Base-by-base conservation (phyloP, 2,888 invertebrate species). In the Tenthredo distinguenda region DNA sequence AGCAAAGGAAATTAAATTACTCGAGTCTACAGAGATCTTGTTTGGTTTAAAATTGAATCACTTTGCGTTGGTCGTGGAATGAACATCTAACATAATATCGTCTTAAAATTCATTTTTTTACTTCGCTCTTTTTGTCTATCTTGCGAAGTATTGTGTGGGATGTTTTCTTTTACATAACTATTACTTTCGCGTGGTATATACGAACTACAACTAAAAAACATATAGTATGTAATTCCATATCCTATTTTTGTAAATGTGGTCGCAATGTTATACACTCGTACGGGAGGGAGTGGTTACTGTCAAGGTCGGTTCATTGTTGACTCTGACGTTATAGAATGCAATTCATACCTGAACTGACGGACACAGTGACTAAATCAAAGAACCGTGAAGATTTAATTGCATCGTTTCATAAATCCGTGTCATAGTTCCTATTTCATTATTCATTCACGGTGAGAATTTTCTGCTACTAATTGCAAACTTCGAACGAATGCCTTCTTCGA, bases 201-300 rank as follows among this genome's bases (percentile, higher is more conserved):
- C 50, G 21, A 68, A n/a, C n/a, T 40, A 58, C 9, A 68, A 47
- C 71, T 74, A 43, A 6, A 83, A 43, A 10, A 83, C 50, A 18
- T 40, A 40, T 55, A 12, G 55, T 62, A 58, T 84, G 71, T 84
- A 84, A 81, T 84, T 79, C 79, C 55, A 85, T 65, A 79, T 26
- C 40, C 84, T 84, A 87, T 86, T 87, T 86, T 86, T 82, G 58
- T 86, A 21, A 50, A 76, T 34, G 83, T 74, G 74, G 72, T 79
- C 55, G 55, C 84, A 82, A 87, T 86, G 85, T 87, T 83, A 86
- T 84, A 74, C 82, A 84, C 68, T 87, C 86, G 86, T 86, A 68
- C 86, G 85, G 90, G 90, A 89, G 90, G 90, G 90, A 89, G 90
- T 87, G 90, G 90, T 89, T 89, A 90, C 40, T 74, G 43, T 50